These are phyloP conservation scores for Coregonus clupeaformis DNA, from an alignment of 2,113 vertebrate species.

Conservation along the genomic window DNA sequence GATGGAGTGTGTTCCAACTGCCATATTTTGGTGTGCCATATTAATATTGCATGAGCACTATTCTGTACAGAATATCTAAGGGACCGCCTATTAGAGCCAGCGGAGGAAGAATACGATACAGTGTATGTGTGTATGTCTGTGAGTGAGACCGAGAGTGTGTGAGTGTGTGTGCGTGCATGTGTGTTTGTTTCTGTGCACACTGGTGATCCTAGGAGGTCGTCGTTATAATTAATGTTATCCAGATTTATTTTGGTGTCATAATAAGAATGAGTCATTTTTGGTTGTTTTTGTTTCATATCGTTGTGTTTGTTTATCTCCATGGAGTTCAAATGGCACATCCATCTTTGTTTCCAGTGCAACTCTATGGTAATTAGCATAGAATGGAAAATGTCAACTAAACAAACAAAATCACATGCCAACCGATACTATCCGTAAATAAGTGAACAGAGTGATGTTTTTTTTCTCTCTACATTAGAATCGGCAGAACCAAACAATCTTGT, in stretches of 20 bases:
- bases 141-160: too few relatives aligned
- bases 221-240: conserved; percentile 66
- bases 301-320: conserved; percentile 69
- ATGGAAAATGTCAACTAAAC: conserved; percentile 56
- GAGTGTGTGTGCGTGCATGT: too few relatives aligned
- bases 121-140: conserved; percentile 7
- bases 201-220: conserved; percentile 53
- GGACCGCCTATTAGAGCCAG: conserved; percentile 73
- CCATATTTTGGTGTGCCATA: conserved; percentile 77
- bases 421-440: conserved; percentile 14
- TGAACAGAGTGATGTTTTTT: not conserved
- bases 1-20: conserved; percentile 70
- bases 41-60: conserved; percentile 82
- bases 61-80: conserved; percentile 80
- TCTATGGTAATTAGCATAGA: conserved; percentile 57
- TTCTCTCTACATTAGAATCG: not conserved
- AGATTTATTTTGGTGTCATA: conserved; percentile 62
- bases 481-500: not conserved
- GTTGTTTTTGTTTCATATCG: conserved; percentile 60
- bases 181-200: not conserved
- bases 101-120: conserved; percentile 59
- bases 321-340: not conserved
- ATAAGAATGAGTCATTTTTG: conserved; percentile 53
- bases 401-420: conserved; percentile 39
- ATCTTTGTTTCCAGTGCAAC: conserved; percentile 50